Evolutionary conservation across 2,888 invertebrate species (phyloP).

Genomic region (Rapana venosa): DNA sequence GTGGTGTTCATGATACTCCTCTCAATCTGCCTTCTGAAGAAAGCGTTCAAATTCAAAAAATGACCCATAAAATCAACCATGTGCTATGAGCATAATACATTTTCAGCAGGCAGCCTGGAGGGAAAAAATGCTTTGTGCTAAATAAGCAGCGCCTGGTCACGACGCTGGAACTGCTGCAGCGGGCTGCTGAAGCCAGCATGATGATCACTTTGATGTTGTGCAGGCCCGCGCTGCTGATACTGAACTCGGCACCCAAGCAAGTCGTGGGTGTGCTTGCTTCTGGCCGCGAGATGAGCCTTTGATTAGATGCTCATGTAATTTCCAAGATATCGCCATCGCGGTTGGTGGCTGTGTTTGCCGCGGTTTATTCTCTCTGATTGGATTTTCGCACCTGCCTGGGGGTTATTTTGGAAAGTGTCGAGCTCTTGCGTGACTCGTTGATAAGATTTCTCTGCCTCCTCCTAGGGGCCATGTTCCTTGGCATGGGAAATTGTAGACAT

Average conservation of each 20-base stretch:
- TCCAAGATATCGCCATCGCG: slow-evolving; percentile 1
- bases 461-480: not conserved
- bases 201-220: not conserved
- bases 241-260: slow-evolving; percentile 8
- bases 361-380: slow-evolving; percentile 13
- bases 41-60: too few relatives aligned
- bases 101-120: too few relatives aligned
- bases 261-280: not conserved
- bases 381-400: slow-evolving; percentile 3
- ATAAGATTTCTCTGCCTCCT: not conserved
- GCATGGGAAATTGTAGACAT: not conserved
- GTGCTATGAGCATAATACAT: too few relatives aligned
- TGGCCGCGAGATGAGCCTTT: slow-evolving; percentile 8
- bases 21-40: too few relatives aligned
- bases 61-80: too few relatives aligned
- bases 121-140: too few relatives aligned
- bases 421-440: not conserved
- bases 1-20: too few relatives aligned
- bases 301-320: slow-evolving; percentile 2
- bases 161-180: not conserved
- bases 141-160: too few relatives aligned
- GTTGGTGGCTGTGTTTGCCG: not conserved
- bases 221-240: not conserved
- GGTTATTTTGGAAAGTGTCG: not conserved
- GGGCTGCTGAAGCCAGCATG: not conserved